Base-by-base conservation (phyloP, 2,113 vertebrate genomes). In the Cyrtonyx montezumae region DNA sequence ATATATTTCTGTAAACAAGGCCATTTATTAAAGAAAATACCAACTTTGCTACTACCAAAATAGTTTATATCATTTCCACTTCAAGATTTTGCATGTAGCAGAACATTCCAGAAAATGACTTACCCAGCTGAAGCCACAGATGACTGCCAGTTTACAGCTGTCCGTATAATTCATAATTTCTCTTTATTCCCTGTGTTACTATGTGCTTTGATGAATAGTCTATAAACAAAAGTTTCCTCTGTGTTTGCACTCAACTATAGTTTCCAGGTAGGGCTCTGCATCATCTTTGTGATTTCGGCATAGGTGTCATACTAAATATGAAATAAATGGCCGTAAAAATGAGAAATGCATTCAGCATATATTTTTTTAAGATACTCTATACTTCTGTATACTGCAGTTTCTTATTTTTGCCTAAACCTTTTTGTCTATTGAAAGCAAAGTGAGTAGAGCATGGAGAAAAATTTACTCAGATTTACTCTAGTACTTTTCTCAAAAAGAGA, bases 11-110 rank as follows among this genome's bases (percentile, higher is more conserved):
- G 42, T 87, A 94, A 95, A 88, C 21, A 94, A 85, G 43, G 7
- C 18, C 76, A 79, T 95, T 92, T 79, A 63, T 88, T 70, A 82
- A 91, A 87, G 10, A 40, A 93, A 88, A 77, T 84, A 82, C 7
- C n/a, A 45, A 9, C 36, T 91, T 89, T 62, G 13, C 2, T 4
- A 43, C 88, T 88, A 84, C 30, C 12, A 86, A 90, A 91, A 91
- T n/a, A 1, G 58, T 12, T 93, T 90, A 68, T 21, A 84, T 88
- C 0, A 70, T 85, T 96, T 92, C 88, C 40, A 53, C 26, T 76
- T 25, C 34, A 48, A 84, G 55, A 73, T 8, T 66, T 94, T 58
- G 22, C 53, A 40, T 63, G 25, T 51, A 82, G 53, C 20, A 84
- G 22, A 73, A 63, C 28, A 63, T 80, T 36, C 7, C 7, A 59